These are phyloP conservation scores for Kryptopterus vitreolus DNA, from an alignment of 2,797 vertebrate species.

Conservation along the genomic window DNA sequence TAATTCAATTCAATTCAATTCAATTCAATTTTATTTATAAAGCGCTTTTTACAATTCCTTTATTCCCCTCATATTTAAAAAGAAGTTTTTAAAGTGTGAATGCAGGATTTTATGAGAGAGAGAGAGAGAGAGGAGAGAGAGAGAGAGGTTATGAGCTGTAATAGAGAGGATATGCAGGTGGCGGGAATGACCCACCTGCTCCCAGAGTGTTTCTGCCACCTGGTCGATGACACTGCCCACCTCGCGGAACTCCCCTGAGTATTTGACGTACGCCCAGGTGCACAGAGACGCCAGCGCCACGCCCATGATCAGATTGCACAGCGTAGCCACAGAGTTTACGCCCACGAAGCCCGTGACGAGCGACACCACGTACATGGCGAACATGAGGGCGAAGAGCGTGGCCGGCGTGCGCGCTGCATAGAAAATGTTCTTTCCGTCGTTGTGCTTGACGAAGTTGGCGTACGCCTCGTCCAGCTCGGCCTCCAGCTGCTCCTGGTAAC, in stretches of 20 bases:
- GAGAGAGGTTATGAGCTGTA: neutral
- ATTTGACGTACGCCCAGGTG: conserved; percentile 86
- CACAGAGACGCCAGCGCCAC: conserved; percentile 81
- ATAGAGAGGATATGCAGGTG: neutral
- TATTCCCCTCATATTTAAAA: no score
- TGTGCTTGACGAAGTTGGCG: conserved; percentile 92
- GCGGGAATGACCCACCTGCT: conserved; percentile 78
- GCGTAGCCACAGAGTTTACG: conserved; percentile 80
- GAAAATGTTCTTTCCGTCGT: conserved; percentile 98
- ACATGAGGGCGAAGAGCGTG: conserved; percentile 94
- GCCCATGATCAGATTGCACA: conserved; percentile 84
- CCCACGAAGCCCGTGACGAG: conserved; percentile 89
- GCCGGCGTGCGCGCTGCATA: conserved; percentile 94
- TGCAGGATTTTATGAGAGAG: neutral
- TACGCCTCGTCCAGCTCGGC: conserved; percentile 86
- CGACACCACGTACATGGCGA: conserved; percentile 90
- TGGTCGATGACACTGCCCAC: conserved; percentile 86
- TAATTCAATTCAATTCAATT: no score
- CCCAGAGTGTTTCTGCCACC: conserved; percentile 85
- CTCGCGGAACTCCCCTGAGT: conserved; percentile 89
- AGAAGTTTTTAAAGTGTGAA: no score
- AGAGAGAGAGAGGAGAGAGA: neutral
- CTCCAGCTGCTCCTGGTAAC: conserved; percentile 93
- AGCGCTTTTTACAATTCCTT: no score
- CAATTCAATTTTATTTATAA: no score